Percentiles rank a stretch among this genome's conserved stretches.
Conservation (phyloP, 2,797 vertebrate genomes). For the Sphaeramia orbicularis region DNA sequence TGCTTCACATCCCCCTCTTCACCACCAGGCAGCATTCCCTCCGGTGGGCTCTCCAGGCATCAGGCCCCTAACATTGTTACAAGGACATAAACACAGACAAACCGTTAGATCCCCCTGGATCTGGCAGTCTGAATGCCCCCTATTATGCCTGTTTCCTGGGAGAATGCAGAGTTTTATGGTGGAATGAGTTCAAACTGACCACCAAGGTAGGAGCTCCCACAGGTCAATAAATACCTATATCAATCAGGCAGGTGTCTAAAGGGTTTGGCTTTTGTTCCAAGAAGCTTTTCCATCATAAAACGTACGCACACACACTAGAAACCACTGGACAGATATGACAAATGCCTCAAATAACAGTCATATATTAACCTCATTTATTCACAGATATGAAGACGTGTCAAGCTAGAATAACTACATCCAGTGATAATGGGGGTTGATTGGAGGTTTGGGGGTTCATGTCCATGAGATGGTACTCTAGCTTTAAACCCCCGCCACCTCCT, state of each 20-base stretch:
- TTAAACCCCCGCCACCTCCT: conserved; percentile 71
- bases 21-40: conserved; percentile 61
- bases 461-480: conserved; percentile 64
- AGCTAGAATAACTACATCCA: conserved; percentile 41
- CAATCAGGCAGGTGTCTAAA: conserved; percentile 67
- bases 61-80: conserved; percentile 87
- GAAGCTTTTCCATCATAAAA: conserved; percentile 23
- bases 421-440: conserved; percentile 55
- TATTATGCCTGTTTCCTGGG: conserved; percentile 87
- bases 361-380: conserved; percentile 47
- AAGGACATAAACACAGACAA: conserved; percentile 90
- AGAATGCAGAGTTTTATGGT: conserved; percentile 76
- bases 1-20: conserved; percentile 65
- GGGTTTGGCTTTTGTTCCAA: conserved; percentile 47
- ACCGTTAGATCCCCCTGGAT: conserved; percentile 88
- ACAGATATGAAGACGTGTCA: conserved; percentile 45
- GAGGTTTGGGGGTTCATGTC: conserved; percentile 60
- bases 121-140: conserved; percentile 86
- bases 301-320: background rate
- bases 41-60: conserved; percentile 67
- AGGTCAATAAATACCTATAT: conserved; percentile 62
- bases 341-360: conserved; percentile 40
- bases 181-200: conserved; percentile 81
- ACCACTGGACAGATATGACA: conserved; percentile 39
- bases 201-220: conserved; percentile 69